Conservation (phyloP, 2,113 vertebrate species). For the Corythaixoides concolor region DNA sequence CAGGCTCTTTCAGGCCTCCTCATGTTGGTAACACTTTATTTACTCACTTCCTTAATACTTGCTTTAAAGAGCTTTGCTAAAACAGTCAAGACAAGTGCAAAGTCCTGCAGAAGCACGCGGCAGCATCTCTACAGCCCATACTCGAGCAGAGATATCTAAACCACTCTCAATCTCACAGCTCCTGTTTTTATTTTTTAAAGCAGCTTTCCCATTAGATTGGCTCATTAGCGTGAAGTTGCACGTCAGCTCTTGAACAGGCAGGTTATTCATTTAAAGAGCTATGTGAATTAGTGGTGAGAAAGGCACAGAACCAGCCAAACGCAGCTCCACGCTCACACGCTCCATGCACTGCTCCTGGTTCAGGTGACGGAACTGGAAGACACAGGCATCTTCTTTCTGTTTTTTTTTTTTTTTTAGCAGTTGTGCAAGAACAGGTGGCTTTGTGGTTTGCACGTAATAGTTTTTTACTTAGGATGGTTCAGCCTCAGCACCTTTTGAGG, state of each 20-base stretch:
- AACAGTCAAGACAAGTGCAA: neutral
- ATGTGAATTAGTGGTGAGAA: neutral
- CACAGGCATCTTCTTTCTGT: neutral
- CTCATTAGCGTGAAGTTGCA: neutral
- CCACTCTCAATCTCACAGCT: neutral
- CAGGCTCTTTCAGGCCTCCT: neutral
- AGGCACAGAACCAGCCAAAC: neutral
- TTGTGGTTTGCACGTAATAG: neutral
- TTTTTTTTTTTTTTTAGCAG: neutral
- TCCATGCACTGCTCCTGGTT: neutral
- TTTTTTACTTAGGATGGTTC: neutral
- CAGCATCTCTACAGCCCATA: neutral
- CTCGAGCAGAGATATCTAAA: neutral
- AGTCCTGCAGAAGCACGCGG: neutral
- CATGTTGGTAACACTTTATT: neutral
- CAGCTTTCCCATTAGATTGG: neutral
- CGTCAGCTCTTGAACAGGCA: neutral
- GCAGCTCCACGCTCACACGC: neutral
- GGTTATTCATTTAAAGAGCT: neutral
- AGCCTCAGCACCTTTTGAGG: neutral
- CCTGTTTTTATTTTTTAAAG: neutral
- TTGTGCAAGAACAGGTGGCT: neutral
- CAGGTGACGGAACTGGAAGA: neutral
- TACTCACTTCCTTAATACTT: neutral
- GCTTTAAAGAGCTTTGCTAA: neutral